Evolutionary conservation across 2,797 vertebrate genomes (phyloP), one percentile per base, ranked within the genome.

Genomic region (Rhabdophis nuchalis): DNA sequence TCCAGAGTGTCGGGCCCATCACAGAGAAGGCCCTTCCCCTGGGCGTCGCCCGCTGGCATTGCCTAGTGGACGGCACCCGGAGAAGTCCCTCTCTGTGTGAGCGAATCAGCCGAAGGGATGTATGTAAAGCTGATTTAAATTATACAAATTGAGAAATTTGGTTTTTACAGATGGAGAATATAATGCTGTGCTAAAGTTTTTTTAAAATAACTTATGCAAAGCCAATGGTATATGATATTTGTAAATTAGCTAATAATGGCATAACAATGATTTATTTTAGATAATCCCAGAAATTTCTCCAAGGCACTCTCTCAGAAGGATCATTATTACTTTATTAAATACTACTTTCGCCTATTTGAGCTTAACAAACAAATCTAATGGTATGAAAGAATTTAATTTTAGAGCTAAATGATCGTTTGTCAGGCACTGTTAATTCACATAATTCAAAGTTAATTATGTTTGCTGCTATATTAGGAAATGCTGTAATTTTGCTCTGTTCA

Each of bases 401-500:
- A 97, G 96, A 98, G 97, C 94, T 96, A 97, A 98, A 97, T 97
- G 97, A 97, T 98, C 97, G 98, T 98, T 98, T 98, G 97, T 98
- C 97, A 98, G 96, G 97, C 97, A 95, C 95, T 97, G 97, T 97
- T 98, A 97, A 98, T 97, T 98, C 97, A 97, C 95, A 96, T 98
- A 98, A 98, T 97, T 98, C 97, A 97, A 97, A 98, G 97, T 98
- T 98, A 98, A 98, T 98, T 98, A 97, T 97, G 96, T 98, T 98
- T 97, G 96, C 36, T 97, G 96, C 36, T 64, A 97, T 97, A 97
- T 97, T 97, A 97, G 94, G 94, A 95, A 97, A 93, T 97, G 93
- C 91, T 60, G 94, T 97, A 97, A 98, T 97, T 98, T 97, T 97
- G 95, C 96, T 97, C 96, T 97, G 94, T 97, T 97, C 96, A 97